These are phyloP conservation scores for Gnathonemus longibarbis DNA, from an alignment of 2,113 vertebrate species.

Conservation along the genomic window DNA sequence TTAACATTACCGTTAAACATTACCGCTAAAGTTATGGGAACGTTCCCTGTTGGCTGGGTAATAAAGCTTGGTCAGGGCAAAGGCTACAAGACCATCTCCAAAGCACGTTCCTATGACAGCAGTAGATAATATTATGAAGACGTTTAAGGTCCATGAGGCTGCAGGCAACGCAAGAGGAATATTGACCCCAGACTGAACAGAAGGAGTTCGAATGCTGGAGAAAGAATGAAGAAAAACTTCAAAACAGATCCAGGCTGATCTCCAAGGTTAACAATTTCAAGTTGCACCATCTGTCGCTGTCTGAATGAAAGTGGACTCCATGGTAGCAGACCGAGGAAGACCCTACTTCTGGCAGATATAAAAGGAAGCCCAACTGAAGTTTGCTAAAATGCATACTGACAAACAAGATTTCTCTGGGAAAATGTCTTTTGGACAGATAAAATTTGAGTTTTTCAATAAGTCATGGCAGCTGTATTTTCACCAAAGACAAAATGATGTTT, in stretches of 20 bases:
- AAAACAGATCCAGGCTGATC: not conserved
- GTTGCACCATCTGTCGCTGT: not conserved
- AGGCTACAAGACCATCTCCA: not conserved
- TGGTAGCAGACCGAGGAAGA: not conserved
- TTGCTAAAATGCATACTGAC: not conserved
- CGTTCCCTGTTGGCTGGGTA: not conserved
- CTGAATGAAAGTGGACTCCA: not conserved
- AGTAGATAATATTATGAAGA: not conserved
- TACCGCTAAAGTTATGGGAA: not conserved
- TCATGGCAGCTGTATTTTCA: not conserved
- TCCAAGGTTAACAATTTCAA: not conserved
- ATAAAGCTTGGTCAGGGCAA: not conserved
- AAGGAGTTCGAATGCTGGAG: not conserved
- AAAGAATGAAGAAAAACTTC: not conserved
- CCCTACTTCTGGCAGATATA: not conserved
- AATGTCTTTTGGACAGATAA: not conserved
- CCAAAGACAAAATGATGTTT: not conserved
- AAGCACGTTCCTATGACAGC: not conserved
- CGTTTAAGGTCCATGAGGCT: not conserved
- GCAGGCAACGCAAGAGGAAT: not conserved
- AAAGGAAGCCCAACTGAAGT: not conserved
- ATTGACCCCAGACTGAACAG: not conserved
- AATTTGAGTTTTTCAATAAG: not conserved
- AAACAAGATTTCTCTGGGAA: not conserved
- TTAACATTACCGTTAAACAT: not conserved